phyloP scores from a whole-genome alignment of 2,797 vertebrate species.

The Protonibea diacanthus region DNA sequence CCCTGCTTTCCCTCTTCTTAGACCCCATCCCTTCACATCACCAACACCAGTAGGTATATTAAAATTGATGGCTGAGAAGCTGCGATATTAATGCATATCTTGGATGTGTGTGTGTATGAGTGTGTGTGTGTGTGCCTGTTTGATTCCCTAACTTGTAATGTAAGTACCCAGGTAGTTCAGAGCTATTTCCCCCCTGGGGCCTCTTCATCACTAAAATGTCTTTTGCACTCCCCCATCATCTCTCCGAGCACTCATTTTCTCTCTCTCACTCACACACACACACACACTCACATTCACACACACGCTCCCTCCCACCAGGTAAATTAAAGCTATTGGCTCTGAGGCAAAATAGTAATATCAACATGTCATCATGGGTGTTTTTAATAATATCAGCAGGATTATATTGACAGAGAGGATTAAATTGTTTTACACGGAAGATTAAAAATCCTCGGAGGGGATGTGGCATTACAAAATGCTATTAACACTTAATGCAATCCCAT shows the following conservation, averaged over 20 bases:
- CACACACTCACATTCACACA: neutral
- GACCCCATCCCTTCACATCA: neutral
- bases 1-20: neutral
- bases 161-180: slow-evolving; percentile 68
- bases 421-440: slow-evolving; percentile 72
- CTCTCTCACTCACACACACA: slow-evolving; percentile 7
- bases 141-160: slow-evolving; percentile 66
- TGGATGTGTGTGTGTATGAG: slow-evolving; percentile 13
- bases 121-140: slow-evolving; percentile 30
- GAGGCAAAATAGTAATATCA: slow-evolving; percentile 73
- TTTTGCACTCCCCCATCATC: slow-evolving; percentile 64
- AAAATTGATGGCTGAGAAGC: slow-evolving; percentile 42
- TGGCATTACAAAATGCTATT: slow-evolving; percentile 58
- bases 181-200: slow-evolving; percentile 67
- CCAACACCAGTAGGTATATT: slow-evolving; percentile 32
- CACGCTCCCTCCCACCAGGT: slow-evolving; percentile 63
- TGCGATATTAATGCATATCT: slow-evolving; percentile 32
- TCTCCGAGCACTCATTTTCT: slow-evolving; percentile 51
- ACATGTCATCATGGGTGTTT: slow-evolving; percentile 71
- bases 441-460: slow-evolving; percentile 61
- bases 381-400: slow-evolving; percentile 76
- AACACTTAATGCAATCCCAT: slow-evolving; percentile 57
- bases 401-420: slow-evolving; percentile 75
- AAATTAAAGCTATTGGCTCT: slow-evolving; percentile 75
- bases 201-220: slow-evolving; percentile 71